Evolutionary conservation across 2,797 vertebrate genomes (phyloP).

Genomic region (Enteromius viviparus): DNA sequence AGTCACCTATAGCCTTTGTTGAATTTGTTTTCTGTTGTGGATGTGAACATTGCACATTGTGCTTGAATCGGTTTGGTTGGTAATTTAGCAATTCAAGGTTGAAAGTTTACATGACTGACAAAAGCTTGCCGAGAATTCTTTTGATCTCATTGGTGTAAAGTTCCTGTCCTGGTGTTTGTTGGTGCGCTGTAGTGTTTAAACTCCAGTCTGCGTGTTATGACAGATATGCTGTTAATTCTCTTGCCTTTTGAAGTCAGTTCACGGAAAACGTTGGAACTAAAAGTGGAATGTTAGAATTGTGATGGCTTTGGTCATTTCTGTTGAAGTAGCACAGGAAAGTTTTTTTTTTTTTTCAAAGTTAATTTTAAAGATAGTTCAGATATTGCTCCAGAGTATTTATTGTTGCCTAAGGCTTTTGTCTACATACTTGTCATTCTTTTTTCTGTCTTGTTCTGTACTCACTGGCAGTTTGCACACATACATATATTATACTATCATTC

Average conservation of each 20-base stretch:
- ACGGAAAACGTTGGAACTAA: not conserved
- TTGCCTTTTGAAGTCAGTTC: not conserved
- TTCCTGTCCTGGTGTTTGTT: conserved; percentile 37
- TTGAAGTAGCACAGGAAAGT: not conserved
- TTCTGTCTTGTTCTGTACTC: not conserved
- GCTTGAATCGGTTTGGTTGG: not conserved
- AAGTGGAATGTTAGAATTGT: conserved; percentile 19
- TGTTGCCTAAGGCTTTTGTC: conserved; percentile 4
- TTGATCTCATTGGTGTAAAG: conserved; percentile 50
- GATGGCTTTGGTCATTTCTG: not conserved
- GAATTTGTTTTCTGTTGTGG: not conserved
- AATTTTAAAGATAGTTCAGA: not conserved
- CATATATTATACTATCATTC: not conserved
- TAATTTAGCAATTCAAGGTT: not conserved
- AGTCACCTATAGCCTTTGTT: not conserved
- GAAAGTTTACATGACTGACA: not conserved
- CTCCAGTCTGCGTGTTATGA: conserved; percentile 6
- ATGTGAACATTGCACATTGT: not conserved
- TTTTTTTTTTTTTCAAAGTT: not conserved
- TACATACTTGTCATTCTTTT: conserved; percentile 28
- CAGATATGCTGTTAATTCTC: conserved; percentile 4
- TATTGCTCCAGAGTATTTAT: not conserved
- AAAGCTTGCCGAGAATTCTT: conserved; percentile 39
- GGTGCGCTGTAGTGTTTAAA: conserved; percentile 10
- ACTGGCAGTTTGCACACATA: not conserved